Evolutionary conservation across 2,888 invertebrate species (phyloP), one percentile per base, ranked within the genome.

Genomic region (Escarpia spicata): DNA sequence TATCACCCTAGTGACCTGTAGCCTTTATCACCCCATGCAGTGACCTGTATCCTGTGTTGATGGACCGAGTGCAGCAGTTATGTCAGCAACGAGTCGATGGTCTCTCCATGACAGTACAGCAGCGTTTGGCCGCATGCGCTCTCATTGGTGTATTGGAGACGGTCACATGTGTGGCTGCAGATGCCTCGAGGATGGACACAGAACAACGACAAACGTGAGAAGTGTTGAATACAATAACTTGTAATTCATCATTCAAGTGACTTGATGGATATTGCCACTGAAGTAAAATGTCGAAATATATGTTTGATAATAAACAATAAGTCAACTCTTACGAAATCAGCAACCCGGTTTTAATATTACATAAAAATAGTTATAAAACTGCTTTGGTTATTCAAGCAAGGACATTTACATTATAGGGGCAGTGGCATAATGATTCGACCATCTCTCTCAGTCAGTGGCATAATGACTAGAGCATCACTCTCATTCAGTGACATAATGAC

Each of bases 21-120:
- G 0, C 60, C 60, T 60, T 60, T 60, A 60, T 60, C 60, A 26
- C 60, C 60, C 60, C 60, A 60, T 15, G 93, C 95, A 97, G 97
- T 89, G 95, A 96, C 45, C 94, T 97, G n/a, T 97, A 97, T 94
- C 97, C 97, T 19, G 96, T 97, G 89, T 95, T 98, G 92, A 95
- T 97, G 92, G 97, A 97, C 93, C 96, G 97, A 92, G 95, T 98
- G 60, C 97, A 97, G 94, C 97, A 97, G 19, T 43, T 93, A 19
- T 90, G 91, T 89, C 37, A 96, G 97, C 45, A 97, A 26, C 75
- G 8, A 75, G 75, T 4, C 3, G 26, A 75, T 26, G 3, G 2
- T n/a, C 26, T 4, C 75, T 26, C 75, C 75, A 75, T 75, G 75
- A 75, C 75, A n/a, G 75, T 4, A 0, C 75, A 75, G 75, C 75